A percentile compares a stretch with the other conserved stretches of the same genome.
These are phyloP conservation scores for Pyxicephalus adspersus DNA, from an alignment of 2,113 vertebrate genomes.

Conservation along the genomic window DNA sequence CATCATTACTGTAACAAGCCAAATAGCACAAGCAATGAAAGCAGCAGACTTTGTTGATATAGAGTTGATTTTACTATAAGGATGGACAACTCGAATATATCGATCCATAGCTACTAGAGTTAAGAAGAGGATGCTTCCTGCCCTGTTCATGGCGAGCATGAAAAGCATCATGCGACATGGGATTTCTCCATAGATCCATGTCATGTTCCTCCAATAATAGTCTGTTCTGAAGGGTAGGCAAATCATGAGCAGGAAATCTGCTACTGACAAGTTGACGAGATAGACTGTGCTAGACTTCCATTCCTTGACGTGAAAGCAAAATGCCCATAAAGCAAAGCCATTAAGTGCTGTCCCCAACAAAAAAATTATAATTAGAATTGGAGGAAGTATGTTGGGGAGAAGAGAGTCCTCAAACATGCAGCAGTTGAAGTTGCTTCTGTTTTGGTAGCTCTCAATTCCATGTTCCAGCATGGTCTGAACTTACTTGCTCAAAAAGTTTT, in stretches of 20 bases:
- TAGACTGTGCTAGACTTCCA: slow-evolving; percentile 79
- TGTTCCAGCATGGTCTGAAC: not conserved
- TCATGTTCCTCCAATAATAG: slow-evolving; percentile 64
- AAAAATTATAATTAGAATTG: slow-evolving; percentile 74
- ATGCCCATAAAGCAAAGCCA: slow-evolving; percentile 71
- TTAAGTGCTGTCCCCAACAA: slow-evolving; percentile 79
- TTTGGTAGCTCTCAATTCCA: not conserved
- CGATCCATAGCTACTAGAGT: slow-evolving; percentile 73
- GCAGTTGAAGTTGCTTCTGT: slow-evolving; percentile 32
- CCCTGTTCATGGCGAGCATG: slow-evolving; percentile 75
- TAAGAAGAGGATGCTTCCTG: slow-evolving; percentile 76
- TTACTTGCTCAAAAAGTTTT: not conserved
- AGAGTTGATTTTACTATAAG: slow-evolving; percentile 65
- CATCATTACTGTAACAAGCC: slow-evolving; percentile 68
- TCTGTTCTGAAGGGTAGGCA: slow-evolving; percentile 73
- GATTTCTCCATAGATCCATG: slow-evolving; percentile 59
- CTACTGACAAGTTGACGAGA: slow-evolving; percentile 78
- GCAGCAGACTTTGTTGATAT: slow-evolving; percentile 65
- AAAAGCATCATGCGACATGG: slow-evolving; percentile 74
- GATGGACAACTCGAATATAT: slow-evolving; percentile 78
- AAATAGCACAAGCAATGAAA: slow-evolving; percentile 68
- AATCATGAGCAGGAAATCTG: slow-evolving; percentile 77
- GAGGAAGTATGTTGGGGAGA: slow-evolving; percentile 2
- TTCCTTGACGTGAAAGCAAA: slow-evolving; percentile 78
- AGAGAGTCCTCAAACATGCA: slow-evolving; percentile 27